Conservation (phyloP, 2,888 invertebrate genomes). For the Metacarcinus magister region DNA sequence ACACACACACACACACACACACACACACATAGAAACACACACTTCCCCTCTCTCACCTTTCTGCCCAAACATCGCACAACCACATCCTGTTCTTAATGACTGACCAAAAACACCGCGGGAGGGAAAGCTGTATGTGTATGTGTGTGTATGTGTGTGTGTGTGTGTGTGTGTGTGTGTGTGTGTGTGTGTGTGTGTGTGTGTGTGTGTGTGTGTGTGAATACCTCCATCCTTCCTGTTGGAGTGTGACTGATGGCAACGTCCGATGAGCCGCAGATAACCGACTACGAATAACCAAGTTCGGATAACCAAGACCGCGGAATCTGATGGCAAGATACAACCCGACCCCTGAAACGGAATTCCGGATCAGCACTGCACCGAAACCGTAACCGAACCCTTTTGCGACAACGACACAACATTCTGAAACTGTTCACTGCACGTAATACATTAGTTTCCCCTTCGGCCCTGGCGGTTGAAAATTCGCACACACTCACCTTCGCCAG, state of each 20-base stretch:
- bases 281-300: background rate
- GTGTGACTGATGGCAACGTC: background rate
- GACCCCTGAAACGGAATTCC: background rate
- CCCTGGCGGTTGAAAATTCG: too few species aligned
- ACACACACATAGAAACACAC: constrained; percentile 5
- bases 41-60: background rate
- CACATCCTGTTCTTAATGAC: constrained; percentile 48
- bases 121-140: constrained; percentile 6
- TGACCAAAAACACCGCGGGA: background rate
- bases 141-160: constrained; percentile 34
- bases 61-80: background rate
- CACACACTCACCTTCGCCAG: too few species aligned
- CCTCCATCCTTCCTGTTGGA: background rate
- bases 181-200: background rate
- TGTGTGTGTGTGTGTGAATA: background rate
- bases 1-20: constrained; percentile 44
- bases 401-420: too few species aligned
- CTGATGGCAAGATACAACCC: background rate
- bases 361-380: background rate
- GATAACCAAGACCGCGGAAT: background rate
- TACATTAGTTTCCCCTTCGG: too few species aligned
- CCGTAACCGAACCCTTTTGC: too few species aligned
- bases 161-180: constrained; percentile 38
- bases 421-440: too few species aligned
- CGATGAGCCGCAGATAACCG: background rate